Conservation (phyloP, 2,113 vertebrate genomes). For the Epinephelus lanceolatus region DNA sequence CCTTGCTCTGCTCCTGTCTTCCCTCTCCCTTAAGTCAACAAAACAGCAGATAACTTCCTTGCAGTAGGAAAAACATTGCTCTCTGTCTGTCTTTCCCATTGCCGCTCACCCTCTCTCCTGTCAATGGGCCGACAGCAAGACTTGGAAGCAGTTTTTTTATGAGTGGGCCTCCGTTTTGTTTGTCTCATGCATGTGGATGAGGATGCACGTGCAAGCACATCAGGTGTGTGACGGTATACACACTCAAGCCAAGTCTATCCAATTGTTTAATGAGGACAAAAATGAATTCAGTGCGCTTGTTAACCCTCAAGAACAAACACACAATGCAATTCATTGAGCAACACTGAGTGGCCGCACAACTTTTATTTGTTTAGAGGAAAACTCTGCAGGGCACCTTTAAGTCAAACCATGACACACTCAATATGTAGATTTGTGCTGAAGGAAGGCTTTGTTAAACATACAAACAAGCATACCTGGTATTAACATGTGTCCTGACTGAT, state of each 20-base stretch:
- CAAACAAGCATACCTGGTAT: no score
- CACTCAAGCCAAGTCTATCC: background rate
- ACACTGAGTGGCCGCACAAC: background rate
- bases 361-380: background rate
- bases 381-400: background rate
- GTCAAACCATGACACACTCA: background rate
- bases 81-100: constrained; percentile 11
- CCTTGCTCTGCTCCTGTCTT: constrained; percentile 37
- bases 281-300: background rate
- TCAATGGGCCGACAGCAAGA: background rate
- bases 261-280: background rate
- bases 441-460: background rate
- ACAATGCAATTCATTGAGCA: background rate
- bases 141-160: background rate
- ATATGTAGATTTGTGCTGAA: background rate
- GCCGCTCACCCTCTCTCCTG: background rate
- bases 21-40: constrained; percentile 57
- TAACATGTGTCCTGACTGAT: no score
- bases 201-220: background rate
- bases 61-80: constrained; percentile 23
- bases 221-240: background rate
- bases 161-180: background rate
- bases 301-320: background rate
- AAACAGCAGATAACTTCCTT: constrained; percentile 10
- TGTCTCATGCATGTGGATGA: background rate